phyloP scores from a whole-genome alignment of 2,797 vertebrate genomes.

The Protonibea diacanthus region DNA sequence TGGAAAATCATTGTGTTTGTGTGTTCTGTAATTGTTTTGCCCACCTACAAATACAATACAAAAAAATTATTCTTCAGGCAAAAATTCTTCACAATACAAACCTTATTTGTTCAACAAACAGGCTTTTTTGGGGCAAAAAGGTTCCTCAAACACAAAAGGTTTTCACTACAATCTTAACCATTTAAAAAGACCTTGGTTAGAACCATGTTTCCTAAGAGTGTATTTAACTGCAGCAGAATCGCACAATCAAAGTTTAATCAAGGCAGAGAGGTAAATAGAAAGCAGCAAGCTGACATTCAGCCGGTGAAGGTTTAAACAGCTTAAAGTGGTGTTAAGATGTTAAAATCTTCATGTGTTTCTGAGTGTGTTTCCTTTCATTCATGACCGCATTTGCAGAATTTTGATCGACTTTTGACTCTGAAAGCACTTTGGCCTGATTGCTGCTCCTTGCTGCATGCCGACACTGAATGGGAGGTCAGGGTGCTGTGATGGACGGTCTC shows the following conservation, averaged over 20 bases:
- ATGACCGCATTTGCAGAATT: constrained; percentile 37
- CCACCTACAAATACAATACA: not conserved
- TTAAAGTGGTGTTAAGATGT: constrained; percentile 40
- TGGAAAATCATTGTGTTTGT: not conserved
- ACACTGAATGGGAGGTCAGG: constrained; percentile 50
- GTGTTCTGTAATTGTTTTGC: not conserved
- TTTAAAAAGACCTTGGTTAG: not conserved
- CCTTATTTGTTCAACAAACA: not conserved
- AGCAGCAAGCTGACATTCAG: not conserved
- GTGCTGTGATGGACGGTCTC: constrained; percentile 38
- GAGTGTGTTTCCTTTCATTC: constrained; percentile 16
- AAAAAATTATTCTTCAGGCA: not conserved
- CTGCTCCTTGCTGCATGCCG: constrained; percentile 27
- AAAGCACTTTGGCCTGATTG: constrained; percentile 53
- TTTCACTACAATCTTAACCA: not conserved
- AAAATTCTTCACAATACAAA: not conserved
- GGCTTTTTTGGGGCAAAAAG: not conserved
- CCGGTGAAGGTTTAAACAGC: constrained; percentile 35
- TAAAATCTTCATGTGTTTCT: constrained; percentile 39
- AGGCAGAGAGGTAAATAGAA: constrained; percentile 36
- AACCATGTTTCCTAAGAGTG: constrained; percentile 8
- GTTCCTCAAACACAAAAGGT: not conserved
- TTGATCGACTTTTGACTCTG: constrained; percentile 38
- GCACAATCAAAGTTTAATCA: constrained; percentile 63
- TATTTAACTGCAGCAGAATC: constrained; percentile 42